Evolutionary conservation across 1,140 invertebrate species (phyloP).

Genomic region (Paraescarpia echinospica): DNA sequence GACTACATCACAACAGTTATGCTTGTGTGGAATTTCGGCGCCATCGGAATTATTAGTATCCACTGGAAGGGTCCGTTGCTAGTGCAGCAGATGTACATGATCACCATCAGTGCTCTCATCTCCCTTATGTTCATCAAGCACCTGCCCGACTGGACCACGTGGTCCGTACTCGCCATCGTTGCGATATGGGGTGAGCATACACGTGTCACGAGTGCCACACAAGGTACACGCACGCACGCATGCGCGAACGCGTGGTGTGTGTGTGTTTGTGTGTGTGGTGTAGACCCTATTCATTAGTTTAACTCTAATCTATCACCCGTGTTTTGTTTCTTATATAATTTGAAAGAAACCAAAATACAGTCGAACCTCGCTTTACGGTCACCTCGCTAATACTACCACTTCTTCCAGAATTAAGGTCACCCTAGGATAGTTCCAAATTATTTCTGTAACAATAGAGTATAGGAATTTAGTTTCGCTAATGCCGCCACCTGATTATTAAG

Average conservation of each 20-base stretch:
- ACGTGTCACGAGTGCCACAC: background rate
- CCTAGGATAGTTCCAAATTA: too few relatives aligned
- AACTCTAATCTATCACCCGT: too few relatives aligned
- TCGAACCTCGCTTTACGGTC: too few relatives aligned
- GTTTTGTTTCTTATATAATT: background rate
- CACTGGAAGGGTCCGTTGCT: conserved; percentile 95
- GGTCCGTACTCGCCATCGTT: conserved; percentile 93
- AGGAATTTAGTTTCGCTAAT: too few relatives aligned
- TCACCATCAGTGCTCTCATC: conserved; percentile 95
- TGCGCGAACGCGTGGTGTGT: too few relatives aligned
- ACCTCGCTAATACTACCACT: too few relatives aligned
- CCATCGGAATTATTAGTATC: conserved; percentile 95
- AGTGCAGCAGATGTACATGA: conserved; percentile 94
- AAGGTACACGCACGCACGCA: background rate
- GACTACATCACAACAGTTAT: conserved; percentile 87
- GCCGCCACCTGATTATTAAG: too few relatives aligned
- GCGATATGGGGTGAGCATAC: conserved; percentile 91
- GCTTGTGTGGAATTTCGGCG: conserved; percentile 96
- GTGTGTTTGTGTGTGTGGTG: too few relatives aligned
- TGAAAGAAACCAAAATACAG: background rate
- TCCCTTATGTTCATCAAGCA: conserved; percentile 99
- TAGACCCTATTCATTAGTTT: too few relatives aligned
- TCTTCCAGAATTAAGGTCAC: too few relatives aligned
- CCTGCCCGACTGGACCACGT: conserved; percentile 97
- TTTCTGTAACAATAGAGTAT: too few relatives aligned